phyloP scores from a whole-genome alignment of 2,797 vertebrate genomes.

The Peromyscus attwateri region DNA sequence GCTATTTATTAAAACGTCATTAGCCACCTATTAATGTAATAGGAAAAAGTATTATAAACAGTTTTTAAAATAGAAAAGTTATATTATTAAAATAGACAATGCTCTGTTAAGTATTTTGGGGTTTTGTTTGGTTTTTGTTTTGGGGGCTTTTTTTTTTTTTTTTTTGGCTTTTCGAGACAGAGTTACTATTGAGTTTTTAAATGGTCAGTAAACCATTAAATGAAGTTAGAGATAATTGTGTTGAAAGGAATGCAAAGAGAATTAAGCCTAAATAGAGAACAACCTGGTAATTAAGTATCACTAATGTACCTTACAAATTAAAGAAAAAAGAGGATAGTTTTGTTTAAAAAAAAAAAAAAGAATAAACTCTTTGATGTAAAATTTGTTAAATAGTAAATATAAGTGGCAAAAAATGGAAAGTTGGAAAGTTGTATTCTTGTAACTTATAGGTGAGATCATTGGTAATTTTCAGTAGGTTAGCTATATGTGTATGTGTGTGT shows the following conservation, averaged over 20 bases:
- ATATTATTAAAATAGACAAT: conserved; percentile 11
- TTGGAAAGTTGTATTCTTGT: background rate
- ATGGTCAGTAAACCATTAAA: background rate
- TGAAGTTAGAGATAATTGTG: background rate
- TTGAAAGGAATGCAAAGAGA: background rate
- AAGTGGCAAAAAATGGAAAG: background rate
- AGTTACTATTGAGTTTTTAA: conserved; percentile 19
- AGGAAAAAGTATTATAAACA: background rate
- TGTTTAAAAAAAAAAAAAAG: background rate
- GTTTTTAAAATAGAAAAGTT: conserved; percentile 17
- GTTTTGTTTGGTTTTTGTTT: background rate
- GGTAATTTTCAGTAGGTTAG: conserved; percentile 27
- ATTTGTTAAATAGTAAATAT: background rate
- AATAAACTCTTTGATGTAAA: background rate
- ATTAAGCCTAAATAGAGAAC: background rate
- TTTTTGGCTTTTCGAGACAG: background rate
- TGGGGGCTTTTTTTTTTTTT: background rate
- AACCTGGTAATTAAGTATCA: background rate
- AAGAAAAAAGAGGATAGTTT: background rate
- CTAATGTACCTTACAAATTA: background rate
- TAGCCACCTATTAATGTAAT: conserved; percentile 24
- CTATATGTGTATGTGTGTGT: background rate
- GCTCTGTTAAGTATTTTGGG: background rate
- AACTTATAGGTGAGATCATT: background rate
- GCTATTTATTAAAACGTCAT: conserved; percentile 11